phyloP scores from a whole-genome alignment of 1,140 invertebrate genomes.

The Rhyacophila brunnea region DNA sequence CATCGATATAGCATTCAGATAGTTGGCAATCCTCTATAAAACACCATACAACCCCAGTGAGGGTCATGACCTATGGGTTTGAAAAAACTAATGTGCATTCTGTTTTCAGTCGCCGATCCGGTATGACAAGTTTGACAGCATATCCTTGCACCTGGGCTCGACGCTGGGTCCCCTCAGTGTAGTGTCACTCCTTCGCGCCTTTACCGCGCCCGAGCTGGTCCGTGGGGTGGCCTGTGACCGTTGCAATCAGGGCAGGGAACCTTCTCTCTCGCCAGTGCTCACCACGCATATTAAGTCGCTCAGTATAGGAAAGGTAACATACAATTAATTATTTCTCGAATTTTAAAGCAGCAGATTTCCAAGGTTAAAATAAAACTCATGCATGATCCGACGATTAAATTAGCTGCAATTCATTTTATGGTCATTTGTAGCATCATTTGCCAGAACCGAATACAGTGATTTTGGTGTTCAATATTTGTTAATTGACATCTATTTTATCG shows the following conservation, averaged over 20 bases:
- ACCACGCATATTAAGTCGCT: conserved; percentile 76
- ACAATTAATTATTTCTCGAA: neutral
- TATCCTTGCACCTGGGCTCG: conserved; percentile 66
- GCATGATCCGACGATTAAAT: no score
- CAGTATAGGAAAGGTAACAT: conserved; percentile 77
- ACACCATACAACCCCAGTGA: no score
- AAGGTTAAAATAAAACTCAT: no score
- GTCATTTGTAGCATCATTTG: no score
- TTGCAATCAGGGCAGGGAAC: conserved; percentile 56
- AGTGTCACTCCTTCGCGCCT: conserved; percentile 67
- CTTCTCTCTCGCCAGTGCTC: conserved; percentile 38
- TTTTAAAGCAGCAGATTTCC: no score
- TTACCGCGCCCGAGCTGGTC: conserved; percentile 81
- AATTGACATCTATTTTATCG: no score
- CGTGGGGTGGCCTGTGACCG: conserved; percentile 79
- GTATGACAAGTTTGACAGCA: conserved; percentile 87
- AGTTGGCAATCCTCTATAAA: no score
- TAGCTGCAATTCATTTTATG: no score
- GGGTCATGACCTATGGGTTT: no score
- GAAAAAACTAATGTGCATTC: neutral
- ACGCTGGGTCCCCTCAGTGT: conserved; percentile 61
- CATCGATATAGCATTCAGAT: no score
- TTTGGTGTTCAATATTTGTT: no score
- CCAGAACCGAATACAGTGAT: no score
- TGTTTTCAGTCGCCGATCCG: conserved; percentile 71